phyloP scores from a whole-genome alignment of 2,888 invertebrate species.

The Dione juno region DNA sequence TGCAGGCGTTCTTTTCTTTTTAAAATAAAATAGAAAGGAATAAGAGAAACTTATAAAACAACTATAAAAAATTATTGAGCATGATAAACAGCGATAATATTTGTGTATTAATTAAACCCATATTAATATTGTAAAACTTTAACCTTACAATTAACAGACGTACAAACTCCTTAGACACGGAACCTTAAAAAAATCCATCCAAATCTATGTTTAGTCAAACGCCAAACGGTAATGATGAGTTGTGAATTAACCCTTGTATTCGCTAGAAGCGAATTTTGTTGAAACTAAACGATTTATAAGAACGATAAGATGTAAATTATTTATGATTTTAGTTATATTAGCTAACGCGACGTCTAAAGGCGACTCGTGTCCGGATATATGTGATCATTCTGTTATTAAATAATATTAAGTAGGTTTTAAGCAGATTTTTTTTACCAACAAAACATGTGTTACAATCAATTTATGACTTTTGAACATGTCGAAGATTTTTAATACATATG shows the following conservation, averaged over 20 bases:
- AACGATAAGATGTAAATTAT: constrained; percentile 60
- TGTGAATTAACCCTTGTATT: constrained; percentile 63
- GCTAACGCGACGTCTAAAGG: constrained; percentile 59
- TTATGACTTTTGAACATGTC: constrained; percentile 9
- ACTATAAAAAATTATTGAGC: neutral
- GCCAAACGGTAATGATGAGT: constrained; percentile 67
- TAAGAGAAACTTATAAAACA: too few species aligned
- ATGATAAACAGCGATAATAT: too few species aligned
- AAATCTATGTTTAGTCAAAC: constrained; percentile 57
- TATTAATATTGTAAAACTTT: too few species aligned
- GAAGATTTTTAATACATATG: constrained; percentile 12
- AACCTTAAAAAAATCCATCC: constrained; percentile 27
- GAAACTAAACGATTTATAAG: constrained; percentile 55
- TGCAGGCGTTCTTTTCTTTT: too few species aligned
- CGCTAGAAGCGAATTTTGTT: constrained; percentile 71
- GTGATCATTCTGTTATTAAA: constrained; percentile 66
- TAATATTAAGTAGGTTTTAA: constrained; percentile 44
- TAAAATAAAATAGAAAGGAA: too few species aligned
- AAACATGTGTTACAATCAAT: constrained; percentile 12
- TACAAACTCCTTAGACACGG: neutral
- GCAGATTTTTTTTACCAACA: constrained; percentile 38
- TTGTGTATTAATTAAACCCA: too few species aligned
- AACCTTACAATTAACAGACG: neutral
- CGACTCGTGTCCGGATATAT: constrained; percentile 67
- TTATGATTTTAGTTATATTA: constrained; percentile 60